A percentile compares a stretch with the other conserved stretches of the same genome.
Conservation (phyloP, 2,888 invertebrate species). For the Hypselothyrea guttata region DNA sequence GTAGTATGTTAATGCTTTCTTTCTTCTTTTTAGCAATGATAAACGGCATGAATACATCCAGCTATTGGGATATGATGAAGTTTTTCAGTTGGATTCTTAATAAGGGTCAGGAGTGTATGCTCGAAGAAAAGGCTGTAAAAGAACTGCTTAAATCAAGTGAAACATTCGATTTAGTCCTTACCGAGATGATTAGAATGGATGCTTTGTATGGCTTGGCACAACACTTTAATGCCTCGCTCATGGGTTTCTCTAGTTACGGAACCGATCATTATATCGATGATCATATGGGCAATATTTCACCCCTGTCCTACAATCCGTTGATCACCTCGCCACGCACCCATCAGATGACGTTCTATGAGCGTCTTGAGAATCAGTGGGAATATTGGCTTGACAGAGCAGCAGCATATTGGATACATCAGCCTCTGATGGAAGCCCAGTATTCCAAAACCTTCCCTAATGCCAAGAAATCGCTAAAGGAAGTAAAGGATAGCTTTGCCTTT, state of each 20-base stretch:
- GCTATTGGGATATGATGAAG: constrained; percentile 25
- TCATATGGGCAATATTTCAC: constrained; percentile 68
- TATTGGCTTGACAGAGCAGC: constrained; percentile 47
- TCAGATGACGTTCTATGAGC: constrained; percentile 79
- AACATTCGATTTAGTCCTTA: constrained; percentile 80
- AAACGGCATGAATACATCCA: fast-evolving
- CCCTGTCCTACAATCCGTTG: constrained; percentile 74
- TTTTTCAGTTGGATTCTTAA: not conserved
- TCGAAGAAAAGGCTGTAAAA: constrained; percentile 48
- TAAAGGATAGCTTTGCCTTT: constrained; percentile 70
- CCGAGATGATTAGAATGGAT: constrained; percentile 77
- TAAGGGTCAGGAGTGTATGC: not conserved
- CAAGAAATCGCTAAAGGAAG: constrained; percentile 52
- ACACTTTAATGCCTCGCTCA: constrained; percentile 67
- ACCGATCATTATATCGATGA: constrained; percentile 52
- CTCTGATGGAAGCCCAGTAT: constrained; percentile 60
- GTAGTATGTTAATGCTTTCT: not conserved
- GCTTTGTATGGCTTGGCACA: constrained; percentile 73
- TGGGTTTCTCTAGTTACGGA: constrained; percentile 65
- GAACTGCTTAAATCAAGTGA: constrained; percentile 68
- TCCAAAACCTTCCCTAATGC: constrained; percentile 66
- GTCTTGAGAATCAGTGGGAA: constrained; percentile 73
- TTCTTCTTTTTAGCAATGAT: constrained; percentile 34
- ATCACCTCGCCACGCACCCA: constrained; percentile 58
- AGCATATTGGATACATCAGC: constrained; percentile 58